Evolutionary conservation across 2,888 invertebrate genomes (phyloP).

Genomic region (Hetaerina titia): DNA sequence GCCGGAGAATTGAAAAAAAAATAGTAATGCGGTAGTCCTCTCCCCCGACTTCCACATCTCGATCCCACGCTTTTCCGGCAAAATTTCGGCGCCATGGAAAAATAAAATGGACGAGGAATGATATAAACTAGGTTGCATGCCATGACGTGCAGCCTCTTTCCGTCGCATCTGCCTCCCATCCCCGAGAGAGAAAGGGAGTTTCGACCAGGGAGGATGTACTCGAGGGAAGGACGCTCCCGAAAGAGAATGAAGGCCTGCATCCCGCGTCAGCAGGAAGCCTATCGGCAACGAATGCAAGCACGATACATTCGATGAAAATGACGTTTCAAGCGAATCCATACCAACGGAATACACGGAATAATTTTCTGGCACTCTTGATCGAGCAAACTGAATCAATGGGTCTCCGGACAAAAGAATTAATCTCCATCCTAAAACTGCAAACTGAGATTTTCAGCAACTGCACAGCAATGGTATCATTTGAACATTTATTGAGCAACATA

Average conservation of each 20-base stretch:
- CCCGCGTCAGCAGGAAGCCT: not conserved
- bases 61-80: not conserved
- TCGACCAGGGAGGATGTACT: no score
- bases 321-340: not conserved
- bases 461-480: no score
- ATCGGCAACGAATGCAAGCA: not conserved
- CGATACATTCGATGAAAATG: not conserved
- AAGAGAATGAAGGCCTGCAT: not conserved
- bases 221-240: not conserved
- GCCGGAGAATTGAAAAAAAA: not conserved
- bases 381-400: not conserved
- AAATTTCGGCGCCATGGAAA: not conserved
- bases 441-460: not conserved
- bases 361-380: not conserved
- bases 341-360: not conserved
- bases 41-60: not conserved
- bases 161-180: constrained; percentile 20
- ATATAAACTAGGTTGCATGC: not conserved
- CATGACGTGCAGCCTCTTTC: not conserved
- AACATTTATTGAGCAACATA: no score
- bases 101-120: not conserved
- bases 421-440: not conserved
- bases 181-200: not conserved
- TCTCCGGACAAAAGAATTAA: not conserved
- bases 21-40: not conserved